phyloP scores from a whole-genome alignment of 2,113 vertebrate species.

The Notarius lentiginosus region DNA sequence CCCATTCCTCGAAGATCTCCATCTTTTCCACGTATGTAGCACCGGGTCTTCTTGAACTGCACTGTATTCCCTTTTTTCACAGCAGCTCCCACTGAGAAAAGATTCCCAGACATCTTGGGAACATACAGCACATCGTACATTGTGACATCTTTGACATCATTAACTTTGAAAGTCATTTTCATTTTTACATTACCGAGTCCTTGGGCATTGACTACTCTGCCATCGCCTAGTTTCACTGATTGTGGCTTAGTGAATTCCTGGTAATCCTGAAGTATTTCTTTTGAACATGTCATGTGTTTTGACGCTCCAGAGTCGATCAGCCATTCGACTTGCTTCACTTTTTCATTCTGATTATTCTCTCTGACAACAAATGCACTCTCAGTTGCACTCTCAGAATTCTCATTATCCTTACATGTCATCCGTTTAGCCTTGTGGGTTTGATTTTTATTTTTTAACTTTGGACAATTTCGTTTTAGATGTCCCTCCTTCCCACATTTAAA shows the following conservation, averaged over 20 bases:
- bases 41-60: constrained; percentile 48
- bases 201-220: constrained; percentile 38
- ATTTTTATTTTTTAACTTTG: too few relatives aligned
- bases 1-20: constrained; percentile 42
- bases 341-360: not conserved
- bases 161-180: constrained; percentile 45
- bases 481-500: too few relatives aligned
- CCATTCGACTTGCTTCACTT: not conserved
- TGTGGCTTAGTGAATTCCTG: constrained; percentile 26
- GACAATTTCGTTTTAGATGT: too few relatives aligned
- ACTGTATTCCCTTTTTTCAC: constrained; percentile 44
- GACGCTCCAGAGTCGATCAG: constrained; percentile 35
- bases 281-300: constrained; percentile 20
- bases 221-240: constrained; percentile 38
- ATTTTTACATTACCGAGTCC: constrained; percentile 47
- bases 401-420: too few relatives aligned
- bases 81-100: constrained; percentile 57
- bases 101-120: constrained; percentile 31
- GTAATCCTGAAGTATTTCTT: constrained; percentile 31
- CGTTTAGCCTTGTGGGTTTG: too few relatives aligned
- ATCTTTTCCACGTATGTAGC: constrained; percentile 50
- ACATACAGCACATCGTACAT: constrained; percentile 54
- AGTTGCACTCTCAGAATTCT: too few relatives aligned
- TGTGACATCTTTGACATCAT: constrained; percentile 35
- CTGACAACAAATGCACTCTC: too few relatives aligned